Conservation (phyloP, 2,888 invertebrate species). For the Drosophila planitibia region DNA sequence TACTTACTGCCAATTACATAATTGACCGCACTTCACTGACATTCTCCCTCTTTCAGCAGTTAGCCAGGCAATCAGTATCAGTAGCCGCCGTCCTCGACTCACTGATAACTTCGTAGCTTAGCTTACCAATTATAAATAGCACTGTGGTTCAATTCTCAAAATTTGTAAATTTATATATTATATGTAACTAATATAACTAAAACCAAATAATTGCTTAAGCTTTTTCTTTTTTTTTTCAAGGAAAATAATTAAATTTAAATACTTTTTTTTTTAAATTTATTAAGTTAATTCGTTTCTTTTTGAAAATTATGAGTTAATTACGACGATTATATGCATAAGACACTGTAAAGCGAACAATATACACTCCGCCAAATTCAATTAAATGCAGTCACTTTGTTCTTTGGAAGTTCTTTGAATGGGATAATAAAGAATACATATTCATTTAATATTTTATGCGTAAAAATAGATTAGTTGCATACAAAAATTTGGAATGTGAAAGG, state of each 20-base stretch:
- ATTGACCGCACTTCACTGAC: conserved; percentile 61
- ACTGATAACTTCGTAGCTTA: conserved; percentile 42
- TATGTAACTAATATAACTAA: not conserved
- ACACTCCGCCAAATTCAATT: not conserved
- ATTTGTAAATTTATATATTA: not conserved
- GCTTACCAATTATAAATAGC: conserved; percentile 27
- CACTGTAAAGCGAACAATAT: not conserved
- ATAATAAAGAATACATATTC: too few relatives aligned
- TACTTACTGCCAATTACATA: conserved; percentile 53
- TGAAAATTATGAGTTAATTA: not conserved
- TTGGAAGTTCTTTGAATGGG: not conserved
- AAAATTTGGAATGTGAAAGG: too few relatives aligned
- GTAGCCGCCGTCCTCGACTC: conserved; percentile 2
- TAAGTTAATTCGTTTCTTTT: not conserved
- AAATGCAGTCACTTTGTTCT: not conserved
- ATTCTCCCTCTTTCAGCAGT: conserved; percentile 12
- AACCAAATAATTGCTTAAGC: not conserved
- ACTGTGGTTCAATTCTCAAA: conserved; percentile 26
- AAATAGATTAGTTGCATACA: too few relatives aligned
- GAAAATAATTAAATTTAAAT: not conserved
- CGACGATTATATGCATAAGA: not conserved
- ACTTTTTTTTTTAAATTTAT: not conserved
- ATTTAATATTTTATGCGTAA: too few relatives aligned
- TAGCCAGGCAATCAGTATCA: conserved; percentile 21
- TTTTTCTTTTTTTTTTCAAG: not conserved